Percentiles rank a stretch among this genome's conserved stretches.
phyloP scores from a whole-genome alignment of 2,888 invertebrate species.

The Drosophila kuntzei region DNA sequence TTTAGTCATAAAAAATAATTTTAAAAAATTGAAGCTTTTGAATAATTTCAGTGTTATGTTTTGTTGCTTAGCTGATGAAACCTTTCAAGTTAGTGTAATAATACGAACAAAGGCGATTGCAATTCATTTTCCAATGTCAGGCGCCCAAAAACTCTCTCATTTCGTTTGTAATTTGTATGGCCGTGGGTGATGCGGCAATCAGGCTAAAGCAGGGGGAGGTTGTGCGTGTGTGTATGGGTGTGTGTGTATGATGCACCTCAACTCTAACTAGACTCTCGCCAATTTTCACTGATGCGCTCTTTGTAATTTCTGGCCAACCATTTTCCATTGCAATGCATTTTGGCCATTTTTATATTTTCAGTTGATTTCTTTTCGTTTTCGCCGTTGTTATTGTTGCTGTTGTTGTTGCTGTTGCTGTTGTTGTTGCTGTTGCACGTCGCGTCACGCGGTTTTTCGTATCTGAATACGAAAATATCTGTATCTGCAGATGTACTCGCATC shows the following conservation, averaged over 20 bases:
- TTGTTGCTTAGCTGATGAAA: slow-evolving; percentile 6
- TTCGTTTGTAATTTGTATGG: slow-evolving; percentile 75
- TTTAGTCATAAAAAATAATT: too few species aligned
- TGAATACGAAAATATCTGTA: slow-evolving; percentile 47
- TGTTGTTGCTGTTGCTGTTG: slow-evolving; percentile 17
- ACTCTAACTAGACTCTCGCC: slow-evolving; percentile 38
- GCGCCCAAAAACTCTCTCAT: slow-evolving; percentile 62
- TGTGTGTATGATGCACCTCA: slow-evolving; percentile 11
- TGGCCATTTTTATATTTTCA: slow-evolving; percentile 71
- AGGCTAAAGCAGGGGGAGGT: background rate
- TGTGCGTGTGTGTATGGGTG: background rate
- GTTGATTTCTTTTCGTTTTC: slow-evolving; percentile 60
- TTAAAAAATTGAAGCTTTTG: background rate
- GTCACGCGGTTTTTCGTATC: slow-evolving; percentile 65
- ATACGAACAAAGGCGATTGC: slow-evolving; percentile 56
- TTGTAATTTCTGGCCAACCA: slow-evolving; percentile 77
- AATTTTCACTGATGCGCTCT: slow-evolving; percentile 65
- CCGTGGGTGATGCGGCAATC: slow-evolving; percentile 4
- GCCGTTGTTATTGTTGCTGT: slow-evolving; percentile 21
- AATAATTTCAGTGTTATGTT: background rate
- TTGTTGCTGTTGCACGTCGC: slow-evolving; percentile 42
- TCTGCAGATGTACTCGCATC: slow-evolving; percentile 4
- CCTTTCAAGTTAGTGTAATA: slow-evolving; percentile 21
- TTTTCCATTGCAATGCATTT: slow-evolving; percentile 73
- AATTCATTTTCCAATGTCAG: slow-evolving; percentile 59